Conservation (phyloP, 2,113 vertebrate genomes). For the Empidonax alnorum region DNA sequence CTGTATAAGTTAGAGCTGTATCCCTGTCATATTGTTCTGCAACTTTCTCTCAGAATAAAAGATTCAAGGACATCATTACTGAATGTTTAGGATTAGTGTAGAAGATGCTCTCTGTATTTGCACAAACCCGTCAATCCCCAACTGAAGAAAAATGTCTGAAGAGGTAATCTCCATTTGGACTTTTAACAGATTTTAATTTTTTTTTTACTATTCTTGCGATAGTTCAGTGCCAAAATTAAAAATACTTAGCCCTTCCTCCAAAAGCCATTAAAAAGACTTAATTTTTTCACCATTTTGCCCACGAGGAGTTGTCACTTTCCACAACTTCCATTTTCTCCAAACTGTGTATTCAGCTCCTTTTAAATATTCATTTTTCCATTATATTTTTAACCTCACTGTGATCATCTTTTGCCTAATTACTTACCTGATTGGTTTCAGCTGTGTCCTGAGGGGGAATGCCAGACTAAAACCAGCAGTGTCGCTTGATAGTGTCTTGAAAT, state of each 20-base stretch:
- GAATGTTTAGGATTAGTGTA: not conserved
- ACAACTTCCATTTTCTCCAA: constrained; percentile 16
- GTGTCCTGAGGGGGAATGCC: not conserved
- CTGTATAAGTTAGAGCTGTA: not conserved
- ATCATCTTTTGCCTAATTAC: constrained; percentile 36
- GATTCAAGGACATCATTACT: not conserved
- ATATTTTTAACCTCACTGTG: constrained; percentile 52
- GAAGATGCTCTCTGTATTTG: not conserved
- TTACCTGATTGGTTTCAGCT: constrained; percentile 29
- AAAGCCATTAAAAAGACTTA: not conserved
- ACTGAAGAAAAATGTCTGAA: not conserved
- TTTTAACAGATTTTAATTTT: not conserved
- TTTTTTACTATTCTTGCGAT: not conserved
- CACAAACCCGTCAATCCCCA: not conserved
- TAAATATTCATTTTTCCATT: constrained; percentile 55
- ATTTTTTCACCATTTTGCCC: not conserved
- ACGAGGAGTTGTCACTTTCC: not conserved
- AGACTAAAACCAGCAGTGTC: not conserved
- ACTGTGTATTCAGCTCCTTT: constrained; percentile 44
- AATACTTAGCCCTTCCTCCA: not conserved
- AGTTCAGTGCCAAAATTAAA: not conserved
- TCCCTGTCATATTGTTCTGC: not conserved
- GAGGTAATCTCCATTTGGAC: not conserved
- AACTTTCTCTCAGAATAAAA: not conserved
- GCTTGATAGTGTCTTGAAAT: not conserved